Evolutionary conservation across 2,888 invertebrate species (phyloP), one percentile per base, ranked within the genome.

Genomic region (Myopa tessellatipennis): DNA sequence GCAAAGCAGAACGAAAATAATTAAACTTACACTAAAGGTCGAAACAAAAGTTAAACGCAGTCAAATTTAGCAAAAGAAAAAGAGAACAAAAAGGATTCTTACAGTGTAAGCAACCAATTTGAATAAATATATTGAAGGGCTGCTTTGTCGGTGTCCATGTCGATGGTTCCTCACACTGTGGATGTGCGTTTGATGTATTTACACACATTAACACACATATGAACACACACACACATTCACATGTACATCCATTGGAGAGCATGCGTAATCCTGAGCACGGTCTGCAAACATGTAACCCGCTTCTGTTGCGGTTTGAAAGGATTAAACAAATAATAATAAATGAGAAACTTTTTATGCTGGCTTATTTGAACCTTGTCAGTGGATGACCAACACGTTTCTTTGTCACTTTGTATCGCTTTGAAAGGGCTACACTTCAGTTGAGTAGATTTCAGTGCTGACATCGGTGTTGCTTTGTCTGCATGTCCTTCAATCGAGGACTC

Each of bases 341-440:
- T 6, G 55, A 6, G 16, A 55, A n/a, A 55, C n/a, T 6, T 45
- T 45, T 6, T 45, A 16, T 55, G 55, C 16, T 55, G 55, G 55
- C 55, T 55, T 58, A 8, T 38, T 63, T 67, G 40, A 40, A 52
- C 12, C 16, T 38, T 60, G 79, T 80, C 79, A 50, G 69, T 34
- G 50, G 75, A 83, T 85, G 86, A 85, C 82, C 83, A 84, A 85
- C 84, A 84, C 85, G 18, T 81, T 84, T 75, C 52, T 81, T 82
- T 82, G 81, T 80, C 78, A 69, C 45, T 65, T 50, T 63, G 52
- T 67, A 69, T 58, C 69, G 60, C 74, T 75, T 77, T 71, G 77
- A 78, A 76, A 70, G 65, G 76, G 77, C 77, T 77, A 61, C 18
- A 74, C 76, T 79, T 68, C 70, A 65, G n/a, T 68, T 69, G 52